phyloP scores from a whole-genome alignment of 2,113 vertebrate species.

The Phylloscopus whistleri region DNA sequence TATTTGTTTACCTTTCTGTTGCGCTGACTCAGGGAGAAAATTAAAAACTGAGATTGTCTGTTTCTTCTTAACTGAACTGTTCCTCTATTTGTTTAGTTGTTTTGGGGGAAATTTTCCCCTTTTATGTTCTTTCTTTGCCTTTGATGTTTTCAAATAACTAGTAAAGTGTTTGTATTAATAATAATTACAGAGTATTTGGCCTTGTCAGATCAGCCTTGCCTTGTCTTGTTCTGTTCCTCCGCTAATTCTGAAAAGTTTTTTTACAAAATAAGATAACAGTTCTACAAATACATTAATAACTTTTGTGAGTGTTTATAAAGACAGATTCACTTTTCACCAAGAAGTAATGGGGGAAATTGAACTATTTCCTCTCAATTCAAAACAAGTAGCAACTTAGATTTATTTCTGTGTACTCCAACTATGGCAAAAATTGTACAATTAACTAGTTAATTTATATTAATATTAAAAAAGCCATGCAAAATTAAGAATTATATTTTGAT shows the following conservation, averaged over 20 bases:
- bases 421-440: not conserved
- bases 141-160: not conserved
- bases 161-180: not conserved
- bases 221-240: not conserved
- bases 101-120: not conserved
- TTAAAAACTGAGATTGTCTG: not conserved
- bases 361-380: not conserved
- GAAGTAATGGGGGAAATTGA: not conserved
- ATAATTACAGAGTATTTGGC: not conserved
- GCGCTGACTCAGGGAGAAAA: not conserved
- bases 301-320: not conserved
- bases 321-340: not conserved
- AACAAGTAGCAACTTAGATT: not conserved
- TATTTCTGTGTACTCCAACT: not conserved
- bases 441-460: not conserved
- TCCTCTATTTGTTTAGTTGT: fast-evolving
- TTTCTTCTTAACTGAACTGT: not conserved
- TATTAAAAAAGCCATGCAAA: not conserved
- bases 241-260: not conserved
- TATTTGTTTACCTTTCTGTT: not conserved
- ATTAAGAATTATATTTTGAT: not conserved
- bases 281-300: not conserved
- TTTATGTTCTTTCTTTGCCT: not conserved
- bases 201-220: not conserved
- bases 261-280: not conserved